Percentiles rank a stretch among this genome's conserved stretches.
Conservation (phyloP, 1,140 invertebrate species). For the Cephus cinctus region DNA sequence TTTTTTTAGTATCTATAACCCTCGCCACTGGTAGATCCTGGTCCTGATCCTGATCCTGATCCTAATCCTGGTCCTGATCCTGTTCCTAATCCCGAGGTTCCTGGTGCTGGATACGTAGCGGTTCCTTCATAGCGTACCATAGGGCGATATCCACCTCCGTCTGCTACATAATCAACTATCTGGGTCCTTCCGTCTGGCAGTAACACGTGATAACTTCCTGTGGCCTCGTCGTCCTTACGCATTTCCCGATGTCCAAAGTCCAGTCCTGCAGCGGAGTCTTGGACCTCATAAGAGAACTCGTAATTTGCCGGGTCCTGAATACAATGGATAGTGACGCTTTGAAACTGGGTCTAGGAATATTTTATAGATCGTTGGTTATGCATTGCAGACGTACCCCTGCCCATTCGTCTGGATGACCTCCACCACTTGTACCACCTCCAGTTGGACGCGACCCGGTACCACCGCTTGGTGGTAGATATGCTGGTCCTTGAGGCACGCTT, state of each 20-base stretch:
- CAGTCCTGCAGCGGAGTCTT: constrained; percentile 57
- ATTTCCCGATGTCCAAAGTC: constrained; percentile 68
- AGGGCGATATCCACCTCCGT: constrained; percentile 65
- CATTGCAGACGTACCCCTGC: constrained; percentile 52
- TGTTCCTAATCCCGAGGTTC: too few relatives aligned
- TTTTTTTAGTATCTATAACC: constrained; percentile 64
- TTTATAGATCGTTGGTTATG: too few relatives aligned
- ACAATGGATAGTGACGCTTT: too few relatives aligned
- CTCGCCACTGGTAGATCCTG: constrained; percentile 42
- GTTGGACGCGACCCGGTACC: constrained; percentile 25
- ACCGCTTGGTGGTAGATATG: constrained; percentile 58
- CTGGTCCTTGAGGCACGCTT: constrained; percentile 53
- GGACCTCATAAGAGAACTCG: constrained; percentile 67
- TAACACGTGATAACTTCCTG: constrained; percentile 65
- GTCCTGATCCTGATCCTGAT: too few relatives aligned
- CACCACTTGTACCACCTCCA: constrained; percentile 20
- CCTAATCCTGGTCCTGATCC: too few relatives aligned
- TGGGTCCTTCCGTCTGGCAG: constrained; percentile 67
- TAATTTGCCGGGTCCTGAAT: constrained; percentile 66
- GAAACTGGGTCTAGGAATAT: too few relatives aligned
- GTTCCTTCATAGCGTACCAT: constrained; percentile 69
- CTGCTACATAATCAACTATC: constrained; percentile 65
- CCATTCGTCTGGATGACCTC: constrained; percentile 52
- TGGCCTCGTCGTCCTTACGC: constrained; percentile 61
- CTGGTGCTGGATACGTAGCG: constrained; percentile 46